Conservation (phyloP, 2,888 invertebrate species). For the Cepaea hortensis region DNA sequence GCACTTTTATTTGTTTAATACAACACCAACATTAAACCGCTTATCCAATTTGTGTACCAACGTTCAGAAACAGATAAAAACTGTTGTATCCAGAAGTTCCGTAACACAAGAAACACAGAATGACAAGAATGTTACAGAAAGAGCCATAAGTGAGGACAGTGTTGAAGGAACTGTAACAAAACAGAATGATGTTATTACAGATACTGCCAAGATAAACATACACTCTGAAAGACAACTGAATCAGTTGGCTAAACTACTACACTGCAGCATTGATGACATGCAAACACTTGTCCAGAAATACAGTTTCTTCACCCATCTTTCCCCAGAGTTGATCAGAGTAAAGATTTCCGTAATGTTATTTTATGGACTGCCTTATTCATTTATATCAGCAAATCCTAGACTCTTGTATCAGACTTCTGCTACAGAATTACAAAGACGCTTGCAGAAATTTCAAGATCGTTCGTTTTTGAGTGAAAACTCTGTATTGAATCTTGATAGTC, state of each 20-base stretch:
- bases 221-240: not conserved
- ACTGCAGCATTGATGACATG: conserved; percentile 25
- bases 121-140: not conserved
- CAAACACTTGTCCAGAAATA: not conserved
- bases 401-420: conserved; percentile 36
- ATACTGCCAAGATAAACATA: too few species aligned
- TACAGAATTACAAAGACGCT: conserved; percentile 18
- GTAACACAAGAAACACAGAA: not conserved
- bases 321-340: not conserved
- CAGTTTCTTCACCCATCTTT: conserved; percentile 24
- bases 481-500: not conserved
- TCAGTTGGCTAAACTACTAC: not conserved
- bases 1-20: too few species aligned
- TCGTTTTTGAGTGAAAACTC: conserved; percentile 14
- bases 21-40: not conserved
- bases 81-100: too few species aligned
- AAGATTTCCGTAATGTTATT: conserved; percentile 18
- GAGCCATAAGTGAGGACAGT: not conserved
- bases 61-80: not conserved
- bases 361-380: conserved; percentile 15
- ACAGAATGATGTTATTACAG: not conserved
- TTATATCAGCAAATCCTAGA: conserved; percentile 14
- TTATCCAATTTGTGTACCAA: not conserved
- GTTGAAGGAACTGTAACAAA: not conserved
- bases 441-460: conserved; percentile 14